A percentile compares a stretch with the other conserved stretches of the same genome.
Evolutionary conservation across 2,797 vertebrate species (phyloP).

Genomic region (Eurystomus glaucurus): DNA sequence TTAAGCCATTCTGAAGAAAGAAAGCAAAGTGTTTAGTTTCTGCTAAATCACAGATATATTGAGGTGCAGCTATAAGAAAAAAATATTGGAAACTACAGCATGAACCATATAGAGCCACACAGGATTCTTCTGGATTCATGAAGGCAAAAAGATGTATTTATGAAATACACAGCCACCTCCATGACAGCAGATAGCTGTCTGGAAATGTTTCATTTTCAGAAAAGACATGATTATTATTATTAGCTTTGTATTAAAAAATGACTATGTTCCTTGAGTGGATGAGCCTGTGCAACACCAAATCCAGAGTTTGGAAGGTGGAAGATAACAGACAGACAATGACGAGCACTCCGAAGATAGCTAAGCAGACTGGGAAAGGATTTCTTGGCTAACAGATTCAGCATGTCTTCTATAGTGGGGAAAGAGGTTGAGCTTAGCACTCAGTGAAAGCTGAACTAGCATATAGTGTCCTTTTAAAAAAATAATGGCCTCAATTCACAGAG

Average conservation of each 20-base stretch:
- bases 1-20: background rate
- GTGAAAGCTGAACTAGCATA: background rate
- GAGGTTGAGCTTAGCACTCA: background rate
- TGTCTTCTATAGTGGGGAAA: background rate
- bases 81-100: background rate
- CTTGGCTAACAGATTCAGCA: background rate
- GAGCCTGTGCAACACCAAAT: background rate
- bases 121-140: background rate
- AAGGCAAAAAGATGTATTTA: background rate
- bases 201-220: background rate
- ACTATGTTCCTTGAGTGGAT: background rate
- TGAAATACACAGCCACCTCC: background rate
- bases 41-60: background rate
- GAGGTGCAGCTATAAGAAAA: background rate
- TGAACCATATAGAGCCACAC: rapidly evolving
- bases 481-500: background rate
- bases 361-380: background rate
- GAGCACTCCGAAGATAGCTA: background rate
- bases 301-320: background rate
- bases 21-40: background rate
- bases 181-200: background rate
- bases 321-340: background rate
- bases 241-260: background rate
- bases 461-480: background rate
- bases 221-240: background rate